phyloP scores from a whole-genome alignment of 2,888 invertebrate species.

The Parnassius smintheus region DNA sequence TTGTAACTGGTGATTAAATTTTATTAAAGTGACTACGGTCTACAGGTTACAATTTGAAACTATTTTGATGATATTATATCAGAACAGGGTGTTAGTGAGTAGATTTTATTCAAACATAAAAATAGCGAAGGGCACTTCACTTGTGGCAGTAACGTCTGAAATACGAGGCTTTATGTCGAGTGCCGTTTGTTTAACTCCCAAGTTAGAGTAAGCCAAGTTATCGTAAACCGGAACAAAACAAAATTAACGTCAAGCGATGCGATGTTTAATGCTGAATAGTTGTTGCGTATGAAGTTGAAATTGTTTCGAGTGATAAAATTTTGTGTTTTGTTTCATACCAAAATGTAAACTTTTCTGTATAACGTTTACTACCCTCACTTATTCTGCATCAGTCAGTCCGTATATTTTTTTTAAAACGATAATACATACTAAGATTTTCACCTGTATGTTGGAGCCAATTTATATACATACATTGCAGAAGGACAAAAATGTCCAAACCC shows the following conservation, averaged over 20 bases:
- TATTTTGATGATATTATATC: background rate
- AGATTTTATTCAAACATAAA: conserved; percentile 14
- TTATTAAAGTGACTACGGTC: too few species aligned
- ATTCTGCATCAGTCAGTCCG: too few species aligned
- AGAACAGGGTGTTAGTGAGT: background rate
- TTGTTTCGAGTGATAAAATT: background rate
- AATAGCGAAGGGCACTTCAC: background rate
- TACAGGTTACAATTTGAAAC: too few species aligned
- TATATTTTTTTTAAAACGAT: too few species aligned
- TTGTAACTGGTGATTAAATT: too few species aligned
- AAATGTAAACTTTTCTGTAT: too few species aligned
- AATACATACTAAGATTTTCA: too few species aligned
- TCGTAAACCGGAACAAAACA: conserved; percentile 14
- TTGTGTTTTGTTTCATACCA: too few species aligned
- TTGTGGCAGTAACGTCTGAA: conserved; percentile 7
- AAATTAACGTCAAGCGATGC: conserved; percentile 10
- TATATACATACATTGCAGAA: too few species aligned
- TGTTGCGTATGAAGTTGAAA: background rate
- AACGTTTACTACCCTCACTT: too few species aligned
- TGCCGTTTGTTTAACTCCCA: background rate
- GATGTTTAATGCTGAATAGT: background rate
- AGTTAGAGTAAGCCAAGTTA: conserved; percentile 13
- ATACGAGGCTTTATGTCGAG: background rate
- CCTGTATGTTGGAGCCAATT: too few species aligned
- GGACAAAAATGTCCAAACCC: too few species aligned